phyloP scores from a whole-genome alignment of 1,140 invertebrate genomes.

The Cyclargus thomasi region DNA sequence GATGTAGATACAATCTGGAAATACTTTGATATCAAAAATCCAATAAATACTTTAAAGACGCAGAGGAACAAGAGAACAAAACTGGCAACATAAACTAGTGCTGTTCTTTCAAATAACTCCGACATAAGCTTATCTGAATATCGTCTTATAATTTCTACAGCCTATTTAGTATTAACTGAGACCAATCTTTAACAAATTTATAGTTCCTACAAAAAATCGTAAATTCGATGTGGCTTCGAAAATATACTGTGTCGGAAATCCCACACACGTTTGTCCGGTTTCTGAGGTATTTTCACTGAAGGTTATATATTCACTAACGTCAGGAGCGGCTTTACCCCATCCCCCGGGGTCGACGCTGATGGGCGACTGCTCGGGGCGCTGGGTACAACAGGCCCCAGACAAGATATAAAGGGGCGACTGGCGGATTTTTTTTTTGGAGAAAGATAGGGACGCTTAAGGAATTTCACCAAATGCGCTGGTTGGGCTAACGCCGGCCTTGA shows the following conservation, averaged over 20 bases:
- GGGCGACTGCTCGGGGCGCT: no score
- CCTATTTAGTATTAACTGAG: background rate
- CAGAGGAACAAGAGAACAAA: background rate
- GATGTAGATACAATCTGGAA: no score
- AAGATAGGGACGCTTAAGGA: no score
- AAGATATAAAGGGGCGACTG: no score
- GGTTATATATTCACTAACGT: background rate
- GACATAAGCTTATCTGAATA: background rate
- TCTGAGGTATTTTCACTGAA: background rate
- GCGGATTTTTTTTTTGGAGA: no score
- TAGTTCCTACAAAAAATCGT: slow-evolving; percentile 13
- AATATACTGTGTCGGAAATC: background rate
- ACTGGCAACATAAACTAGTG: background rate
- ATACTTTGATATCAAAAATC: no score
- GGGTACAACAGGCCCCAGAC: no score
- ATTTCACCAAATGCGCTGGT: no score
- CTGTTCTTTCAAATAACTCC: background rate
- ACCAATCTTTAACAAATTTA: slow-evolving; percentile 12
- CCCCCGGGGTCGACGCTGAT: no score
- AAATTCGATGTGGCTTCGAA: slow-evolving; percentile 20
- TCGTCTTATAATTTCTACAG: background rate
- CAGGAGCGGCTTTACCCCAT: no score
- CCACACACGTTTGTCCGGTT: background rate
- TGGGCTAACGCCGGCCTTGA: no score
- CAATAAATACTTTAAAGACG: no score